phyloP scores from a whole-genome alignment of 2,888 invertebrate genomes.

The Ferrisia virgata region DNA sequence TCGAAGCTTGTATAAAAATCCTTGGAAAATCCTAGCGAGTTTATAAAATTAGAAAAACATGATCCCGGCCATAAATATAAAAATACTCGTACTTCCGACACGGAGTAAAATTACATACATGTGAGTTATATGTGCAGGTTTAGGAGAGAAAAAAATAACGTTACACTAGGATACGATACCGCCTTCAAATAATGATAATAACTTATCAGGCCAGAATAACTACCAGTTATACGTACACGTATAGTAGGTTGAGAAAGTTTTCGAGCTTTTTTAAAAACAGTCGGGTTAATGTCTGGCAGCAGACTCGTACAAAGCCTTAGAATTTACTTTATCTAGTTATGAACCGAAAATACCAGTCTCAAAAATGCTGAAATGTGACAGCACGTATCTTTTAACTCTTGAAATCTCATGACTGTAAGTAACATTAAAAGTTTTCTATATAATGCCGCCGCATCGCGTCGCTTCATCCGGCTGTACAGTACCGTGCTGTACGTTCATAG shows the following conservation, averaged over 20 bases:
- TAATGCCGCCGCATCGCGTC: not conserved
- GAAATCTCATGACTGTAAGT: not conserved
- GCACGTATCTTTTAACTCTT: not conserved
- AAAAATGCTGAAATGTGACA: not conserved
- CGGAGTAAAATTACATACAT: not conserved
- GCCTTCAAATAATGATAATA: not conserved
- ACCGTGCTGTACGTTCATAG: too few species aligned
- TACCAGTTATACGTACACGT: too few species aligned
- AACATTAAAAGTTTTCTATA: not conserved
- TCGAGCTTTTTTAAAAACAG: not conserved
- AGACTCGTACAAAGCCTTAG: not conserved
- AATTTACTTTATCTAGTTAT: not conserved
- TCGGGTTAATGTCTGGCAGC: not conserved
- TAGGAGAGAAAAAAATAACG: not conserved
- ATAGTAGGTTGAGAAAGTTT: not conserved
- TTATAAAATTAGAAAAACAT: not conserved
- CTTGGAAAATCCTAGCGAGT: not conserved
- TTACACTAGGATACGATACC: too few species aligned
- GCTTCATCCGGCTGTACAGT: too few species aligned
- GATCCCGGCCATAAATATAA: not conserved
- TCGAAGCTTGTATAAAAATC: not conserved
- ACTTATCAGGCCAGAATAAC: not conserved
- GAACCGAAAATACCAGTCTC: not conserved
- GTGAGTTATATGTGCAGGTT: too few species aligned
- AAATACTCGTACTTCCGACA: not conserved